Evolutionary conservation across 2,888 invertebrate genomes (phyloP), one percentile per base, ranked within the genome.

Genomic region (Drosophila colorata): DNA sequence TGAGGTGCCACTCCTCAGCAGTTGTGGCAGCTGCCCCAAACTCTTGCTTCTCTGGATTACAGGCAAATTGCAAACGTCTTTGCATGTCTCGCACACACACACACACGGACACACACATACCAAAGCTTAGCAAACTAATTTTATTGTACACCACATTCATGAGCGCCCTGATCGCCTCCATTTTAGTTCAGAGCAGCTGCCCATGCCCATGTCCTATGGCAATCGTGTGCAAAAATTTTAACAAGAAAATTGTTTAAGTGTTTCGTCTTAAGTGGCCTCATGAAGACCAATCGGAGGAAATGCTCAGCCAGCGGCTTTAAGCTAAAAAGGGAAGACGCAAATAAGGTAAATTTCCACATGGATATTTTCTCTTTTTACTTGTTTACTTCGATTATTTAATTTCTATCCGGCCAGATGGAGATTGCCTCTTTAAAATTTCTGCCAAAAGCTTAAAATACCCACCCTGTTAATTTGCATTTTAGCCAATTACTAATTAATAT

Each of bases 51-150:
- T 60, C 33, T 33, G 87, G 85, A 85, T 85, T 85, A 85, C 85
- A 88, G 79, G 85, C 84, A 76, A 78, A 85, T 83, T 83, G 84
- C 87, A 48, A 86, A 84, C 89, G 70, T 88, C 85, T 87, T 87
- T 85, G 79, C 81, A 87, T 84, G 78, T 84, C 76, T 66, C 38
- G 46, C 61, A 35, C 56, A 65, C 55, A 46, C 43, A 49, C 69
- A 71, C 49, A 67, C 43, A 57, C 35, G 55, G 52, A 44, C 59
- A 20, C 67, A 43, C 47, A 40, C 47, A 52, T 16, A 57, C 52
- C 60, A 23, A 40, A 59, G 47, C 47, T 49, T 14, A 56, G 71
- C 63, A 70, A 87, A 74, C 88, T 88, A 80, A 88, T 85, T 88
- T 88, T 80, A 87, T 84, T 86, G 83, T 63, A 61, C 51, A 81